A percentile compares a stretch with the other conserved stretches of the same genome.
Evolutionary conservation across 2,113 vertebrate species (phyloP).

Genomic region (Manacus vitellinus): DNA sequence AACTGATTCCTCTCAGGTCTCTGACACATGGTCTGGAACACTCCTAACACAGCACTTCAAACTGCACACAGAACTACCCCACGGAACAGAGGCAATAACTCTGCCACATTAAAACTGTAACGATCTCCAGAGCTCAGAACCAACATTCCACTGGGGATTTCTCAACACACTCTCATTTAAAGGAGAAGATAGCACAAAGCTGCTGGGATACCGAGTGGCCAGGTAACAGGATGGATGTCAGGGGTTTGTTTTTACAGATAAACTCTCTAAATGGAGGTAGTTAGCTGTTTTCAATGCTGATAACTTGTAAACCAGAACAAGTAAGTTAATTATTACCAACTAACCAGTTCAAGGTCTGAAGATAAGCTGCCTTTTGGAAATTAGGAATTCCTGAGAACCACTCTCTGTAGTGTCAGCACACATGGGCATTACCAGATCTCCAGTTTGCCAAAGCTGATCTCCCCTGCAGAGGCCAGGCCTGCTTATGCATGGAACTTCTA

Average conservation of each 20-base stretch:
- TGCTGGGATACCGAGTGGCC: not conserved
- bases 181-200: not conserved
- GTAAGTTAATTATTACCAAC: not conserved
- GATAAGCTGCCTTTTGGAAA: not conserved
- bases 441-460: not conserved
- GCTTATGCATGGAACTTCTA: not conserved
- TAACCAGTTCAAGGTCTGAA: not conserved
- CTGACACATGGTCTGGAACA: not conserved
- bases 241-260: not conserved
- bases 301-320: not conserved
- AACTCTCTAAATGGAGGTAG: not conserved
- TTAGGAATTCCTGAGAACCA: not conserved
- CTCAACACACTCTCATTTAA: not conserved
- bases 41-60: not conserved
- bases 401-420: not conserved
- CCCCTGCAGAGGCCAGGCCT: not conserved
- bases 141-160: not conserved
- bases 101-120: not conserved
- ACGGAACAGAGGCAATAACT: not conserved
- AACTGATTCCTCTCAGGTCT: not conserved
- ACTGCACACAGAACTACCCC: not conserved
- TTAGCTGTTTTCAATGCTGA: not conserved
- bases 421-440: not conserved
- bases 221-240: accelerated
- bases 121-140: not conserved